Evolutionary conservation across 2,797 vertebrate species (phyloP).

Genomic region (Ceyx erithaca): DNA sequence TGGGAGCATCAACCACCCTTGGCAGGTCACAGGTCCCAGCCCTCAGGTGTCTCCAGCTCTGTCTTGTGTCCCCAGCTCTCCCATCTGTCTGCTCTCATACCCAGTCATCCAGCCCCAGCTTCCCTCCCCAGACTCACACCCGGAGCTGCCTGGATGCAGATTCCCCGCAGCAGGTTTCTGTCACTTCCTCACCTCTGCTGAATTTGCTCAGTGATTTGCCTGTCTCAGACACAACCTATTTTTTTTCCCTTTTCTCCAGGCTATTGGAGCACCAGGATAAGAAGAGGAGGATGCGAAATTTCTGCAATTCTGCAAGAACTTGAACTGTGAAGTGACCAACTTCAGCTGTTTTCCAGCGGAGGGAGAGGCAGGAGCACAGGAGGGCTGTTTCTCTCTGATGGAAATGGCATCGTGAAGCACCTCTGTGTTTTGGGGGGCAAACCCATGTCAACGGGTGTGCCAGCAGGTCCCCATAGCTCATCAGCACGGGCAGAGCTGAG

Average conservation of each 20-base stretch:
- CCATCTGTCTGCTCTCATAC: fast-evolving
- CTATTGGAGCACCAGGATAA: background rate
- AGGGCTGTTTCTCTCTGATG: background rate
- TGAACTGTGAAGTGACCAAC: background rate
- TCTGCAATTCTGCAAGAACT: background rate
- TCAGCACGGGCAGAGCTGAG: background rate
- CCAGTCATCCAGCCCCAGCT: background rate
- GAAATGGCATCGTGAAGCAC: background rate
- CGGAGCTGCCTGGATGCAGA: background rate
- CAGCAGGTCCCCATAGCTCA: background rate
- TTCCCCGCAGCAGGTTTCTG: background rate
- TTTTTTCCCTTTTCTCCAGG: background rate
- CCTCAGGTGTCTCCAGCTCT: background rate
- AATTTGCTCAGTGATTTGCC: background rate
- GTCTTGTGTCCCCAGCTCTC: background rate
- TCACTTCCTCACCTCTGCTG: background rate
- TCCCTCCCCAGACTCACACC: fast-evolving
- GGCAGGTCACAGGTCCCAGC: fast-evolving
- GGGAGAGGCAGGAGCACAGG: background rate
- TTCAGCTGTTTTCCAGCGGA: background rate
- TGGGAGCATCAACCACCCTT: background rate
- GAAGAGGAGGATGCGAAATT: background rate
- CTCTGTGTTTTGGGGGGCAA: background rate
- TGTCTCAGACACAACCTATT: background rate
- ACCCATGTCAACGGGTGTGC: no score